Evolutionary conservation across 1,140 invertebrate genomes (phyloP), one percentile per base, ranked within the genome.

Genomic region (Sitophilus oryzae): DNA sequence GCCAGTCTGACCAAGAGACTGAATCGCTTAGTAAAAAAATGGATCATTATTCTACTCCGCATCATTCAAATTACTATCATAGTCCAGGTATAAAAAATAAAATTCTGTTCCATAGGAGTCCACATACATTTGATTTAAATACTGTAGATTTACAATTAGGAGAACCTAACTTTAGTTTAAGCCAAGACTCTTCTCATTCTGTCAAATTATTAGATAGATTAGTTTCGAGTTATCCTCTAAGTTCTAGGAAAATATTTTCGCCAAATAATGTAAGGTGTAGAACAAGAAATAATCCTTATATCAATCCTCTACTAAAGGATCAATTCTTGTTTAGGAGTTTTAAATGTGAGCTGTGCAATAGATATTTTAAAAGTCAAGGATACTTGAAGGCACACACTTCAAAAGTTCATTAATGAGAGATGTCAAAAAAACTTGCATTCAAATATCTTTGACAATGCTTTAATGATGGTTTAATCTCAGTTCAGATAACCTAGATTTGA

Each of bases 281-380:
- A 42, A 69, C 67, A 18, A 47, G 65, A 23, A 59, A 63, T n/a
- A 62, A 66, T 43, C 70, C 67, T 6, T 70, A 70, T 52, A 71
- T 71, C 19, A 71, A 66, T 59, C 70, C 70, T 5, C 56, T 64
- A 46, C 58, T 71, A 30, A 68, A 65, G 43, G 56, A 71, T 41
- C 70, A 71, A 40, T 71, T 71, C 54, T 52, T 63, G 51, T 61
- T 54, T 49, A 62, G 65, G 36, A 69, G 63, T 62, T 71, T 71
- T 45, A 66, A 65, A 22, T 71, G 70, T 55, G 60, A 66, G n/a
- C 62, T 52, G 30, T 71, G 70, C 49, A 68, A 64, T 55, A 53
- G 67, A 21, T 62, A 63, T 21, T 71, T 71, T 58, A 71, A 71
- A 60, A 70, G 67, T 63, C 70, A 65, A 8, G 70, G 67, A 6